These are phyloP conservation scores for Solenodon paradoxus DNA, from an alignment of 2,113 vertebrate genomes.

Conservation along the genomic window DNA sequence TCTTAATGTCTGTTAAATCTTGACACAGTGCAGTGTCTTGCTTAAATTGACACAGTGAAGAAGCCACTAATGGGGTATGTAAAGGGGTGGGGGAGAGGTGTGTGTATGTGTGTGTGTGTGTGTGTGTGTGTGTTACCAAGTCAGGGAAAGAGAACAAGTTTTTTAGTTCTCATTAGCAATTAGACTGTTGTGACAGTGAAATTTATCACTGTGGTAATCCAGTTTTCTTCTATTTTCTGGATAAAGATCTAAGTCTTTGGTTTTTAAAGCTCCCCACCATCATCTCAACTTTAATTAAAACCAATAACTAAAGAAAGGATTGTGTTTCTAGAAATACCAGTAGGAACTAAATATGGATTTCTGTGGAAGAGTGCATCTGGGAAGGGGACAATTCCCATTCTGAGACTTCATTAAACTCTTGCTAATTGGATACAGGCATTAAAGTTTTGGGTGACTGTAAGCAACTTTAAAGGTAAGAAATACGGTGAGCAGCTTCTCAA, in stretches of 20 bases:
- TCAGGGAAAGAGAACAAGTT: not conserved
- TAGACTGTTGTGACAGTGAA: not conserved
- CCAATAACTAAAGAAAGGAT: not conserved
- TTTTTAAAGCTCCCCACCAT: not conserved
- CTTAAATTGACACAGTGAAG: not conserved
- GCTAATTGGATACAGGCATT: not conserved
- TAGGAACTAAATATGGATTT: conserved; percentile 14
- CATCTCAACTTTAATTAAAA: not conserved
- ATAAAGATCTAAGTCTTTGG: not conserved
- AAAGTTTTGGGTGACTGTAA: not conserved
- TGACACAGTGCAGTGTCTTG: not conserved
- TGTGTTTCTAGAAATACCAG: conserved; percentile 28
- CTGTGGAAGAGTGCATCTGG: not conserved
- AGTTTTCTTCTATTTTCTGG: conserved; percentile 27
- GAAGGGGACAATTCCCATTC: conserved; percentile 9
- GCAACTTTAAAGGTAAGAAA: not conserved
- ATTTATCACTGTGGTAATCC: not conserved
- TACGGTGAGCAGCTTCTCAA: not conserved
- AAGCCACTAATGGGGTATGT: not conserved
- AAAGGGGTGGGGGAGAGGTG: not conserved
- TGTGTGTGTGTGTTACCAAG: not conserved
- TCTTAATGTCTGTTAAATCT: not conserved
- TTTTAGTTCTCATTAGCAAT: not conserved
- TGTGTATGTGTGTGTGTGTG: not conserved
- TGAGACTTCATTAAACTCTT: not conserved